Conservation (phyloP, 2,113 vertebrate genomes). For the Orycteropus afer region DNA sequence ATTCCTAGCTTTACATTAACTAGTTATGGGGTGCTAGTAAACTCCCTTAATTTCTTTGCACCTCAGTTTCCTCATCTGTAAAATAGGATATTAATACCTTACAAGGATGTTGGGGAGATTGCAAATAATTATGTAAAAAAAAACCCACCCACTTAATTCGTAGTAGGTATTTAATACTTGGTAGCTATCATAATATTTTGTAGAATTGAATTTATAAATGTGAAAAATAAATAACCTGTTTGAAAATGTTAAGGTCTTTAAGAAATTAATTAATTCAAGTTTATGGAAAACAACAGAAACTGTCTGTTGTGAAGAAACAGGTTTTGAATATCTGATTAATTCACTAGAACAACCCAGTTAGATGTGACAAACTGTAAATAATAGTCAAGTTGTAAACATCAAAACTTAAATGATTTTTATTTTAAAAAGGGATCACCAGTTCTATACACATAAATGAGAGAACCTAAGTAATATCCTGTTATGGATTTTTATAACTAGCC, state of each 20-base stretch:
- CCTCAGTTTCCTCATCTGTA: background rate
- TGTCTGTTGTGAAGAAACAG: slow-evolving; percentile 36
- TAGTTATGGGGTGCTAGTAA: background rate
- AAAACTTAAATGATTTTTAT: background rate
- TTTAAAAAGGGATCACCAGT: background rate
- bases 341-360: slow-evolving; percentile 3
- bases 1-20: background rate
- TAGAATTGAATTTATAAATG: slow-evolving; percentile 15
- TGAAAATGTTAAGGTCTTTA: slow-evolving; percentile 61
- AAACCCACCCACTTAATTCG: background rate
- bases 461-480: background rate
- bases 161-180: slow-evolving; percentile 11
- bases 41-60: background rate
- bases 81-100: background rate
- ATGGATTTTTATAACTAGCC: background rate
- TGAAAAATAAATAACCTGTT: slow-evolving; percentile 47
- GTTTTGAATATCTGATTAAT: slow-evolving; percentile 11
- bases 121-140: background rate
- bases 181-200: slow-evolving; percentile 40
- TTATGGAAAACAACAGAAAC: slow-evolving; percentile 40
- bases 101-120: background rate
- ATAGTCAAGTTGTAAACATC: background rate
- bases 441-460: background rate
- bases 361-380: slow-evolving; percentile 33
- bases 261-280: slow-evolving; percentile 42